These are phyloP conservation scores for Tricholauxania praeusta DNA, from an alignment of 2,888 invertebrate genomes.

Conservation along the genomic window DNA sequence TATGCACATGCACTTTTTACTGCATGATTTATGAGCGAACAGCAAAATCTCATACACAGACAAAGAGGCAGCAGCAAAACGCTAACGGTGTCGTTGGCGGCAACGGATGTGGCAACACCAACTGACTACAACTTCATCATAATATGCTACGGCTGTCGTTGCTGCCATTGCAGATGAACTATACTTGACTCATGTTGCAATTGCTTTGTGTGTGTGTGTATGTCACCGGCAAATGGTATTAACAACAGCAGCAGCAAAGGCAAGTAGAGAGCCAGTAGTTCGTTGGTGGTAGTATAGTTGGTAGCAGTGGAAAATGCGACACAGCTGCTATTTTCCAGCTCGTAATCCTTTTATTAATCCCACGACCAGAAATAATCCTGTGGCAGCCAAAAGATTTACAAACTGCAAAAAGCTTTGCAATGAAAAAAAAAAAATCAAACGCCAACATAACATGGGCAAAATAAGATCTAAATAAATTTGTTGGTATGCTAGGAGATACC, in stretches of 20 bases:
- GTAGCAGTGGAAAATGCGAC: constrained; percentile 43
- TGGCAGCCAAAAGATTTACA: too few relatives aligned
- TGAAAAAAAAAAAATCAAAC: too few relatives aligned
- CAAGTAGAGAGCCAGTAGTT: too few relatives aligned
- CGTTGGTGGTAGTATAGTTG: too few relatives aligned
- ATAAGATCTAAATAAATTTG: too few relatives aligned
- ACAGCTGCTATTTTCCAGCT: constrained; percentile 62
- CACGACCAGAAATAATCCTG: constrained; percentile 58
- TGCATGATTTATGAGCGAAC: too few relatives aligned
- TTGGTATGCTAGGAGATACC: too few relatives aligned
- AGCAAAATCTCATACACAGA: background rate
- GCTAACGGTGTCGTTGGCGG: background rate
- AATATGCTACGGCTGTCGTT: constrained; percentile 2
- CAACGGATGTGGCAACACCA: constrained; percentile 6
- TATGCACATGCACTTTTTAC: too few relatives aligned
- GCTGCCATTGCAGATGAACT: background rate
- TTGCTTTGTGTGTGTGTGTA: background rate
- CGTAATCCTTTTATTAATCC: constrained; percentile 64
- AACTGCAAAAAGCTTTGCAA: too few relatives aligned
- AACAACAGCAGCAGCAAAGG: constrained; percentile 11
- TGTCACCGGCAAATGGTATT: background rate
- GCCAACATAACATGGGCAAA: too few relatives aligned
- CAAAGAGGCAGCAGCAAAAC: background rate
- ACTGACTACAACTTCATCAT: constrained; percentile 14
- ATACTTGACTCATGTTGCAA: background rate